Evolutionary conservation across 2,888 invertebrate genomes (phyloP).

Genomic region (Lithosia quadra): DNA sequence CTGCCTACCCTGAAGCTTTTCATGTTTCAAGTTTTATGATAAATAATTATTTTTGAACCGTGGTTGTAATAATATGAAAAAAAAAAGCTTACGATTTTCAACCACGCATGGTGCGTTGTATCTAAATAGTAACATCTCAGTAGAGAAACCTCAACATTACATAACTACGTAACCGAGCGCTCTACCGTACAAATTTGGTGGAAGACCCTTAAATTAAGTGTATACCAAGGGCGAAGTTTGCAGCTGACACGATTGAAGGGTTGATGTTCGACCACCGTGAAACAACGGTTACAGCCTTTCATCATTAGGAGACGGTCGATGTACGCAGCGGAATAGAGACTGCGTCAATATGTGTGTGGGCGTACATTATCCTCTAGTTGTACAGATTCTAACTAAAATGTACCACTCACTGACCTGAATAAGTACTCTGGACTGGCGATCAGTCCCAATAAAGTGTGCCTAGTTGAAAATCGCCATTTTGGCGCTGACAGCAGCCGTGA

Average conservation of each 20-base stretch:
- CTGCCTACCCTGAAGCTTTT: too few species aligned
- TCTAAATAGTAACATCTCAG: not conserved
- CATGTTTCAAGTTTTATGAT: too few species aligned
- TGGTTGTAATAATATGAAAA: too few species aligned
- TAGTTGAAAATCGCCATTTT: too few species aligned
- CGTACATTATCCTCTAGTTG: conserved; percentile 5
- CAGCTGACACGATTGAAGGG: conserved; percentile 27
- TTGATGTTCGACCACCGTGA: conserved; percentile 26
- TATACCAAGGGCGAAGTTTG: conserved; percentile 23
- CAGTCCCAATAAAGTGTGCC: too few species aligned
- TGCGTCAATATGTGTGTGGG: conserved; percentile 10
- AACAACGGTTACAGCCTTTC: conserved; percentile 24
- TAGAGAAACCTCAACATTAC: not conserved
- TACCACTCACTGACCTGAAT: too few species aligned
- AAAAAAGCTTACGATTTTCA: too few species aligned
- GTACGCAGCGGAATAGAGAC: not conserved
- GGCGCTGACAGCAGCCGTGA: too few species aligned
- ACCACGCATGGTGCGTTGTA: not conserved
- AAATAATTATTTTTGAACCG: too few species aligned
- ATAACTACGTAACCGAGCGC: conserved; percentile 9
- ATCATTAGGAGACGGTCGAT: conserved; percentile 20
- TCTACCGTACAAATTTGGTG: conserved; percentile 14
- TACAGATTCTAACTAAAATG: not conserved
- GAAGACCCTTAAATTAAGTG: conserved; percentile 24
- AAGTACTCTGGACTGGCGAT: too few species aligned